Evolutionary conservation across 2,888 invertebrate species (phyloP).

Genomic region (Physocephala rufipes): DNA sequence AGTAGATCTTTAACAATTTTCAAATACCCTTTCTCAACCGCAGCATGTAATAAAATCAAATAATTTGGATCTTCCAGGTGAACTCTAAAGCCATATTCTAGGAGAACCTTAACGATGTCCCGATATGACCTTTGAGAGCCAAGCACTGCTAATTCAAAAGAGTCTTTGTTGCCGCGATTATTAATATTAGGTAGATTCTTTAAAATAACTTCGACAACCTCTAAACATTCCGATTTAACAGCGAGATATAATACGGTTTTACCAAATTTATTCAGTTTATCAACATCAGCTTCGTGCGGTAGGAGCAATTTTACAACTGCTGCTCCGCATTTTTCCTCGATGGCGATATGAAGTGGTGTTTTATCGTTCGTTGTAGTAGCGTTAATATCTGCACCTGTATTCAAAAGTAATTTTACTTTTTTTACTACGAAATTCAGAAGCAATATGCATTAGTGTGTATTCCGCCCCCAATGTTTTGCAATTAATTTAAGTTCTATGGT

Average conservation of each 20-base stretch:
- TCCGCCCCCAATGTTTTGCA: background rate
- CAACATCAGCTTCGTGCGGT: background rate
- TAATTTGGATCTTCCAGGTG: background rate
- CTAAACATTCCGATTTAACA: background rate
- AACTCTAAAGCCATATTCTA: background rate
- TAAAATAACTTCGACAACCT: background rate
- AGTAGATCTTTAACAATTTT: background rate
- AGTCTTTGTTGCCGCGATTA: background rate
- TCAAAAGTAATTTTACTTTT: background rate
- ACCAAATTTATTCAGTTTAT: background rate
- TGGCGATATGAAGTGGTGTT: conserved; percentile 3
- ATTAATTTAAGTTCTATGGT: background rate
- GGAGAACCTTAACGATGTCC: background rate
- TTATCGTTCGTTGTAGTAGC: background rate
- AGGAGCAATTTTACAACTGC: background rate
- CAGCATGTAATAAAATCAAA: background rate
- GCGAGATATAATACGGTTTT: background rate
- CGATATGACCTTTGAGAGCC: background rate
- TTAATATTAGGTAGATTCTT: background rate
- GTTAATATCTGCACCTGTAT: background rate
- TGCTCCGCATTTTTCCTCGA: background rate
- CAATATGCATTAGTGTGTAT: background rate
- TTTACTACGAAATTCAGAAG: background rate
- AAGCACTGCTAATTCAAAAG: background rate
- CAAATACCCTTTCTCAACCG: background rate